These are phyloP conservation scores for Buceros bicornis DNA, from an alignment of 2,797 vertebrate genomes.

Conservation along the genomic window DNA sequence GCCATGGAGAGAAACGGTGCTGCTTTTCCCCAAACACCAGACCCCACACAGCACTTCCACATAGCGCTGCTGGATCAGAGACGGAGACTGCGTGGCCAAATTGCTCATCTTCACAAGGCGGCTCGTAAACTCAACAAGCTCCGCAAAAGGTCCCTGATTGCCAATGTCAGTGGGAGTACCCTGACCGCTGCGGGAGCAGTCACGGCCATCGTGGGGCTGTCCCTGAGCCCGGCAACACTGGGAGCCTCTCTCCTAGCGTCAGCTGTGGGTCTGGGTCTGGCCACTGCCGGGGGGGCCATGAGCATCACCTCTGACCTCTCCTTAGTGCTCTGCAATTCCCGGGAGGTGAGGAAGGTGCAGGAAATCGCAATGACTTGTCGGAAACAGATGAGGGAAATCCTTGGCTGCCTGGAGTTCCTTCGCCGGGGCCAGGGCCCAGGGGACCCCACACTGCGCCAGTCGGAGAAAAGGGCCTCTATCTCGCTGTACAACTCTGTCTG, in stretches of 20 bases:
- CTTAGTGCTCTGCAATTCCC: conserved; percentile 70
- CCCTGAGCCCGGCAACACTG: conserved; percentile 78
- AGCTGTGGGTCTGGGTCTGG: conserved; percentile 80
- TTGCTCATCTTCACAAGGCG: conserved; percentile 72
- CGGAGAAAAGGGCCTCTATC: conserved; percentile 76
- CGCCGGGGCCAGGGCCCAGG: conserved; percentile 63
- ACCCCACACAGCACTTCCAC: conserved; percentile 72
- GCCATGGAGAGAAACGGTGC: conserved; percentile 54
- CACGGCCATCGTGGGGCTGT: conserved; percentile 80
- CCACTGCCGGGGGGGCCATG: conserved; percentile 77
- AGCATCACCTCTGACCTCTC: conserved; percentile 78
- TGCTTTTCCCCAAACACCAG: background rate
- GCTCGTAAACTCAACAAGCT: conserved; percentile 74
- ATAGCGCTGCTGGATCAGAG: conserved; percentile 75
- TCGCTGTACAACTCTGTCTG: conserved; percentile 78
- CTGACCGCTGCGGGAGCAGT: conserved; percentile 72
- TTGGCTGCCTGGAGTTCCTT: conserved; percentile 78
- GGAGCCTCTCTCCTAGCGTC: conserved; percentile 80
- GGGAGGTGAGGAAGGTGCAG: conserved; percentile 77
- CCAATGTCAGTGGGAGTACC: conserved; percentile 72
- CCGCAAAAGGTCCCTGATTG: conserved; percentile 67
- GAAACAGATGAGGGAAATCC: conserved; percentile 82
- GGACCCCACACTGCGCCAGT: conserved; percentile 69
- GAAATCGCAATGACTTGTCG: conserved; percentile 78
- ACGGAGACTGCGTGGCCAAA: conserved; percentile 60